Base-by-base conservation (phyloP, 2,888 invertebrate species). In the Polyommatus icarus region DNA sequence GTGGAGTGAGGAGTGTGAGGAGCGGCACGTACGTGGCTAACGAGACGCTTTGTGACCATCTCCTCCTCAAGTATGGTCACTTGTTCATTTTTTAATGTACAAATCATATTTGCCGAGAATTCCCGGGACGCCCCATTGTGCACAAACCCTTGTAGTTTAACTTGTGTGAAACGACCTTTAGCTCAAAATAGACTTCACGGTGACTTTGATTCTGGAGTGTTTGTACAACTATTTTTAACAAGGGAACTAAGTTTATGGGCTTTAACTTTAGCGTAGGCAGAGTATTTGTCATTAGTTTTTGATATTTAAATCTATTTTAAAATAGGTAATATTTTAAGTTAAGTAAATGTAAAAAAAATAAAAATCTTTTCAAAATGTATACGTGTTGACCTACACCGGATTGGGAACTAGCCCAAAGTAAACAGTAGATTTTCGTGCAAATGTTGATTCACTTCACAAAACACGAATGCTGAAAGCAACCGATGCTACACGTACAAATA, bases 1-100 rank as follows among this genome's bases (percentile, higher is more conserved):
- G 67, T 90, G 90, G 91, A 86, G 85, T 92, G 91, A 90, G 91
- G 92, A 91, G 92, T 90, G 92, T 91, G 94, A 92, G 92, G 89
- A 86, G 88, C 91, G 92, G 92, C 94, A 94, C 94, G 94, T 94
- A 89, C 91, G 89, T 84, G 89, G 88, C 92, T 94, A 94, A 94
- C 94, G 94, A 94, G 94, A 93, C 90, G 92, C 91, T 93, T 94
- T 94, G 94, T 94, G 93, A 91, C 91, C 92, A 90, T 91, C 92
- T 89, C 87, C 85, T 85, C 84, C 80, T 90, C 88, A 85, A 89
- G 89, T 87, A 91, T 90, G 93, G 92, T 91, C 93, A 92, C 87
- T 90, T 90, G 90, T 90, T 91, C 90, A 91, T 92, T 93, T 75
- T 93, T 93, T 91, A 94, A 93, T 91, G 92, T 90, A 92, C 90